Evolutionary conservation across 2,797 vertebrate genomes (phyloP).

Genomic region (Labroides dimidiatus): DNA sequence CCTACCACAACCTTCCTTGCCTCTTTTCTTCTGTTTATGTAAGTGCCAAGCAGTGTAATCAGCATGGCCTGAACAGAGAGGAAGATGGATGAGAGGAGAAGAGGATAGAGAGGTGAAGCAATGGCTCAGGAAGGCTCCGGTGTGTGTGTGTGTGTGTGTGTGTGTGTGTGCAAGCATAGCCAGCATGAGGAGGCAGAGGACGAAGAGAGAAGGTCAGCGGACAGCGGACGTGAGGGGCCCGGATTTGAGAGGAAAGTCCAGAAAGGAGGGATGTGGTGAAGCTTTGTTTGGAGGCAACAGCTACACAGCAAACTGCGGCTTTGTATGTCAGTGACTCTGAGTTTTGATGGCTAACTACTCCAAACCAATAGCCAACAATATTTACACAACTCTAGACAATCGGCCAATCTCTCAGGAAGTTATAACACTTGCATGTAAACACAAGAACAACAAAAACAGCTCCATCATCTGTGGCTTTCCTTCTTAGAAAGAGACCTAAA

Average conservation of each 20-base stretch:
- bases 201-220: constrained; percentile 23
- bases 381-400: constrained; percentile 53
- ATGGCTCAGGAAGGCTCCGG: constrained; percentile 28
- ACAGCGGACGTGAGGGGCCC: constrained; percentile 46
- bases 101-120: constrained; percentile 43
- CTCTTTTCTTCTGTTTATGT: constrained; percentile 63
- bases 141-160: constrained; percentile 52
- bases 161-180: constrained; percentile 51
- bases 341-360: constrained; percentile 47
- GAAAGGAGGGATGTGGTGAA: constrained; percentile 71
- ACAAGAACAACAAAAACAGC: constrained; percentile 27
- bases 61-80: constrained; percentile 32
- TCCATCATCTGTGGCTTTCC: constrained; percentile 14
- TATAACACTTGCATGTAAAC: constrained; percentile 20
- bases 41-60: constrained; percentile 54
- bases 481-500: constrained; percentile 29
- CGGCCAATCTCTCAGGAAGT: constrained; percentile 54
- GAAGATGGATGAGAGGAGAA: constrained; percentile 37
- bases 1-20: constrained; percentile 60
- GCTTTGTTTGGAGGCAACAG: constrained; percentile 60
- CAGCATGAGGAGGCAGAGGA: constrained; percentile 38
- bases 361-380: constrained; percentile 58
- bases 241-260: constrained; percentile 54
- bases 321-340: constrained; percentile 50
- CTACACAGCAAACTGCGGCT: constrained; percentile 48